phyloP scores from a whole-genome alignment of 53 echinoderm and acorn worm species.

The Mesocentrotus franciscanus region DNA sequence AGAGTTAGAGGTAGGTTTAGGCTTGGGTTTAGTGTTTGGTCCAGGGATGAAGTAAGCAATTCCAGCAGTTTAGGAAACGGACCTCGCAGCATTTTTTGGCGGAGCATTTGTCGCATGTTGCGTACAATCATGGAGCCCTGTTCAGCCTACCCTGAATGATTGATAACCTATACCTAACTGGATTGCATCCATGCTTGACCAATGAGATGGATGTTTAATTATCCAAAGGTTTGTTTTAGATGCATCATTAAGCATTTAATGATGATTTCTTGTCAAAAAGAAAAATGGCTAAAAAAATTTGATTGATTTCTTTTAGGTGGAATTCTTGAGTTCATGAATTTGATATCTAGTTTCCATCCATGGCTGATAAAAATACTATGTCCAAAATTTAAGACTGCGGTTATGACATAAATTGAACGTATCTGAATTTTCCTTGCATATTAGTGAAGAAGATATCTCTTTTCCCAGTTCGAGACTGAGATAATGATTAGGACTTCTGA shows the following conservation, averaged over 20 bases:
- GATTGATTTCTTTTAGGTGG: background rate
- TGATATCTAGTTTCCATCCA: background rate
- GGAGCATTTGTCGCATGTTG: too few relatives aligned
- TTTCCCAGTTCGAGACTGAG: background rate
- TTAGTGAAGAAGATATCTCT: too few relatives aligned
- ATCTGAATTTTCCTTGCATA: too few relatives aligned
- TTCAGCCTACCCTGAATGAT: background rate
- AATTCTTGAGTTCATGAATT: background rate
- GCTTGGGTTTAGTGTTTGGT: too few relatives aligned
- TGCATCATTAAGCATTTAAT: constrained; percentile 13
- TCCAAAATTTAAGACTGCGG: too few relatives aligned
- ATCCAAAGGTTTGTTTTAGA: constrained; percentile 32
- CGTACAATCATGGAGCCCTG: too few relatives aligned
- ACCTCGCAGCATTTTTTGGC: too few relatives aligned
- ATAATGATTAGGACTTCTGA: background rate
- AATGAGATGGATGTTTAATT: constrained; percentile 13
- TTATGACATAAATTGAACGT: too few relatives aligned
- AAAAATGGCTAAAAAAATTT: background rate
- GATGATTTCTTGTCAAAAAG: background rate
- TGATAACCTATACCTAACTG: background rate
- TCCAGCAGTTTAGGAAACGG: too few relatives aligned
- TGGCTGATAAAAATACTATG: too few relatives aligned
- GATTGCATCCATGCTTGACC: background rate
- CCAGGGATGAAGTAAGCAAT: too few relatives aligned
- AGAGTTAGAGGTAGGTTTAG: too few relatives aligned